Evolutionary conservation across 2,113 vertebrate species (phyloP).

Genomic region (Phyllostomus hastatus): DNA sequence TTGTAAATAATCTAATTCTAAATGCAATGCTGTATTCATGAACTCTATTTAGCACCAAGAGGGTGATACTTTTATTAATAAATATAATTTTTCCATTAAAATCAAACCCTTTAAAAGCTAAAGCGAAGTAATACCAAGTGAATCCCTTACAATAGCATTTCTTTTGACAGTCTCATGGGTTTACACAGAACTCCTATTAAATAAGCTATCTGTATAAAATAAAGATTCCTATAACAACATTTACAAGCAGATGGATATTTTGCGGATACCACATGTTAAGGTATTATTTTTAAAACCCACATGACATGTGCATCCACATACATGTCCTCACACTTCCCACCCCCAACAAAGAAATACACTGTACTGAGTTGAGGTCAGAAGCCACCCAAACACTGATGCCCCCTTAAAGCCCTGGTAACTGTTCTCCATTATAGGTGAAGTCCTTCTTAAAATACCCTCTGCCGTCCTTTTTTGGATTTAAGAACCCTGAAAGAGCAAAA

Average conservation of each 20-base stretch:
- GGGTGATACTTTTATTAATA: conserved; percentile 55
- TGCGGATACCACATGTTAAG: conserved; percentile 66
- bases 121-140: conserved; percentile 44
- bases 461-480: not conserved
- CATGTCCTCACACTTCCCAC: not conserved
- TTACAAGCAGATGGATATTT: conserved; percentile 67
- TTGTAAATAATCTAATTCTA: conserved; percentile 12
- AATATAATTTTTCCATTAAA: conserved; percentile 67
- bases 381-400: conserved; percentile 14
- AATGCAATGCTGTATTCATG: not conserved
- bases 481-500: conserved; percentile 40
- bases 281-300: conserved; percentile 41
- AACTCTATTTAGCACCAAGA: conserved; percentile 65
- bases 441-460: conserved; percentile 1
- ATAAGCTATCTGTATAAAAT: conserved; percentile 57
- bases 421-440: conserved; percentile 48
- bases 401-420: conserved; percentile 49
- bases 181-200: conserved; percentile 39
- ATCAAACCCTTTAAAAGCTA: conserved; percentile 42
- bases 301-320: not conserved
- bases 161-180: not conserved
- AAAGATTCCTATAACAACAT: conserved; percentile 69
- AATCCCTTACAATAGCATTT: conserved; percentile 55
- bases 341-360: not conserved
- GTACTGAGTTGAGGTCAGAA: conserved; percentile 33